Base-by-base conservation (phyloP, 35 echinoderm and acorn worm genomes). In the Antedon bifida region DNA sequence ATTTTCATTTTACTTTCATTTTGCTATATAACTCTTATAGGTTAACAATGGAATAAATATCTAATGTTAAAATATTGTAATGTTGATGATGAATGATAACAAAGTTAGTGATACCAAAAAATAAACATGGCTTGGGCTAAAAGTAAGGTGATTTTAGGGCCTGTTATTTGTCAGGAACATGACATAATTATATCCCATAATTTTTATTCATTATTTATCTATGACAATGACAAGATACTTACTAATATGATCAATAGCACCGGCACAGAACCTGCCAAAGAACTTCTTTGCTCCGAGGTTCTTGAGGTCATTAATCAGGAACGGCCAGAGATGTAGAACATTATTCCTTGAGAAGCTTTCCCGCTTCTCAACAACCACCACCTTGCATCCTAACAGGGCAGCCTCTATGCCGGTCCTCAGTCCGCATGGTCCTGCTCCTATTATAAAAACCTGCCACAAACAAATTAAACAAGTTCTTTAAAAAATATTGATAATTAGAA, bases 221-320 rank as follows among this genome's bases (percentile, higher is more conserved):
- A 7, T 42, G 38, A 14, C 14, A 7, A 42, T n/a, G 14, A 42
- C 3, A n/a, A 34, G 75, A 23, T 35, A 91, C 94, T 92, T 92
- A 97, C 94, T 97, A 45, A 97, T 97, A 78, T 97, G 94, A 84
- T 97, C 90, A 80, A 97, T 96, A 73, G 90, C 84, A 1, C 94
- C 94, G 74, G 90, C 90, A 44, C 94, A 97, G 75, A 97, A 97
- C 64, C 92, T 97, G 11, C 90, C 90, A 85, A 90, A 97, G 78
- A 97, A 92, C 75, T 92, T 97, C 83, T 97, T 97, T 74, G 94
- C 94, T 26, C 94, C 94, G 0, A 97, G 88, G 74, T 80, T 90
- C 14, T 83, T 38, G 5, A 97, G 90, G 44, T 97, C 94, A 7
- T 82, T 92, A 74, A 97, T 97, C 21, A 97, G 84, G 45, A 90